These are phyloP conservation scores for Saccostrea glomerata DNA, from an alignment of 1,140 invertebrate genomes.

Conservation along the genomic window DNA sequence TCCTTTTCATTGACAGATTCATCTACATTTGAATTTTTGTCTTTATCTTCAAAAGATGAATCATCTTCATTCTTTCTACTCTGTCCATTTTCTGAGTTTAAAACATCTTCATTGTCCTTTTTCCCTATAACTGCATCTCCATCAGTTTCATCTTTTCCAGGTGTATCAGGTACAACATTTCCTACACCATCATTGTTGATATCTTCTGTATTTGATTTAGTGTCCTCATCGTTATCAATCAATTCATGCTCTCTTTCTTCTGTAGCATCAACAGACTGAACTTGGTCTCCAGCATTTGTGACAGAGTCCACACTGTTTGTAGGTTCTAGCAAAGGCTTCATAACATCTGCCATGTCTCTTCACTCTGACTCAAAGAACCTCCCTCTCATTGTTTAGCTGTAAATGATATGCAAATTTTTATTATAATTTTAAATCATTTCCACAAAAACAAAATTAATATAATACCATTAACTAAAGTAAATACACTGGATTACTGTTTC, in stretches of 20 bases:
- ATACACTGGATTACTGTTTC: too few relatives aligned
- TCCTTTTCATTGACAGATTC: not conserved
- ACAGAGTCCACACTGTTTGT: not conserved
- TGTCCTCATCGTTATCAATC: not conserved
- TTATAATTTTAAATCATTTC: not conserved
- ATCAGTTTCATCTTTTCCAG: slow-evolving; percentile 21
- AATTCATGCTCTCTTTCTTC: not conserved
- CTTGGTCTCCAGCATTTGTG: not conserved
- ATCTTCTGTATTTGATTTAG: not conserved
- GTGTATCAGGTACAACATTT: not conserved
- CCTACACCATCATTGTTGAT: not conserved
- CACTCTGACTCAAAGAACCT: not conserved
- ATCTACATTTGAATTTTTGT: slow-evolving; percentile 17
- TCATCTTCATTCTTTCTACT: slow-evolving; percentile 25
- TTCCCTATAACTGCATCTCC: not conserved
- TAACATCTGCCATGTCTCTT: slow-evolving; percentile 5
- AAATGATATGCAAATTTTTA: not conserved
- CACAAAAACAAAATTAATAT: not conserved
- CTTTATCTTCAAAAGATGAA: slow-evolving; percentile 7
- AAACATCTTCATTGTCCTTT: not conserved
- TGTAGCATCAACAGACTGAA: not conserved
- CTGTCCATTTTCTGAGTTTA: not conserved
- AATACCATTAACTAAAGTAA: not conserved
- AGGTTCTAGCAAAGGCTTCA: not conserved
- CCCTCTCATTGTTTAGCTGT: not conserved